Conservation (phyloP, 2,797 vertebrate genomes). For the Phoeniculus purpureus region DNA sequence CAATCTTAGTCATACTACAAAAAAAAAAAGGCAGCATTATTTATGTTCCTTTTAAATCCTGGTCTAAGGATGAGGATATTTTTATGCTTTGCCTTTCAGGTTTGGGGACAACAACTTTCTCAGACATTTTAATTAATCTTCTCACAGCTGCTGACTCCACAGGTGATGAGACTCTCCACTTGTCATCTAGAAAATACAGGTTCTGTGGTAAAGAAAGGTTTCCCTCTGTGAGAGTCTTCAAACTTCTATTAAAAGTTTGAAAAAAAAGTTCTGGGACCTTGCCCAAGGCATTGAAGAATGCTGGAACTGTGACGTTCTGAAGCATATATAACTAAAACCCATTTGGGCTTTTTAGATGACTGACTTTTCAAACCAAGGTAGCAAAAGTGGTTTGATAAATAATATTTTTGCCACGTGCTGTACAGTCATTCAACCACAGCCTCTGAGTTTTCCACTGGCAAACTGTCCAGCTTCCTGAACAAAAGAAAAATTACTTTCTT, state of each 20-base stretch:
- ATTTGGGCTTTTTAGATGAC: background rate
- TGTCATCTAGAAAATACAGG: slow-evolving; percentile 33
- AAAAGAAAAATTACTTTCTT: background rate
- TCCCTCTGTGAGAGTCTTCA: background rate
- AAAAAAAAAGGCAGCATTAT: background rate
- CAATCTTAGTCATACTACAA: background rate
- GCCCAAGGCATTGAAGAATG: background rate
- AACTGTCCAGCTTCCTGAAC: background rate
- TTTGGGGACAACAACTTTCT: slow-evolving; percentile 3
- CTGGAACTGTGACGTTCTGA: background rate
- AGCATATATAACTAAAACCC: background rate
- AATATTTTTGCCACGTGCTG: background rate
- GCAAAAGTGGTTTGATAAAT: background rate
- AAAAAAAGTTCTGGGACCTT: background rate
- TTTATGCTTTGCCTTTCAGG: slow-evolving; percentile 14
- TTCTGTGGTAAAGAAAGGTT: slow-evolving; percentile 24
- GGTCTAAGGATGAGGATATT: background rate
- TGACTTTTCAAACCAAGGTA: background rate
- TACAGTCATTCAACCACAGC: background rate
- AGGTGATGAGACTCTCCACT: slow-evolving; percentile 33
- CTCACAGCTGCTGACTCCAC: slow-evolving; percentile 12
- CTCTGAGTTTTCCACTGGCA: background rate
- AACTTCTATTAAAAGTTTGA: slow-evolving; percentile 4
- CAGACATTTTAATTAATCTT: slow-evolving; percentile 44
- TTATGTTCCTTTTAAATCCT: background rate